phyloP scores from a whole-genome alignment of 2,113 vertebrate species.

The Lophura nycthemera region DNA sequence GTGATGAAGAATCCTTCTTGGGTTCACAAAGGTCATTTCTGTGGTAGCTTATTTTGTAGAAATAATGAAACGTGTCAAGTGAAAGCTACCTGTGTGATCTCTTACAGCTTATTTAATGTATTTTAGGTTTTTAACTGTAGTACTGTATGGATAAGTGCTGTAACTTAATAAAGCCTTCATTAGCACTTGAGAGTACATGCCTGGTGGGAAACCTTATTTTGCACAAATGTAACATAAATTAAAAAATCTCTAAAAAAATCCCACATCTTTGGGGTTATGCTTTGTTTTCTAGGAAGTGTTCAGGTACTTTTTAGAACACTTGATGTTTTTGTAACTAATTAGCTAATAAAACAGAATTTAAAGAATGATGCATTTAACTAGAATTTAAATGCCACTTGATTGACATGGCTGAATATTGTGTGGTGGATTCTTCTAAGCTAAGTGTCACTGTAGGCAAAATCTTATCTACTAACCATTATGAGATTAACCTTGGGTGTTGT shows the following conservation, averaged over 20 bases:
- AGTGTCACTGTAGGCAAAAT: neutral
- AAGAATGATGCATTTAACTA: neutral
- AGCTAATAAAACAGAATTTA: neutral
- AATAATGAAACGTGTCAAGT: neutral
- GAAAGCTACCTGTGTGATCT: neutral
- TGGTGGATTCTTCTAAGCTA: neutral
- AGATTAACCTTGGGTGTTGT: constrained; percentile 11
- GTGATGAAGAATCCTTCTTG: neutral
- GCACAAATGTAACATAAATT: neutral
- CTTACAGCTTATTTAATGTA: neutral
- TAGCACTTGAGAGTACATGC: neutral
- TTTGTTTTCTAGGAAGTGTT: neutral
- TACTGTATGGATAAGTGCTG: neutral
- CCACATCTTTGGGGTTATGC: neutral
- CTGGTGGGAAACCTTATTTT: neutral
- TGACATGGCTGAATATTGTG: constrained; percentile 16
- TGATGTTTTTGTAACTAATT: neutral
- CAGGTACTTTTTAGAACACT: neutral
- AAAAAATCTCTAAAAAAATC: neutral
- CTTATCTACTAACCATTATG: neutral
- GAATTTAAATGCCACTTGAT: neutral
- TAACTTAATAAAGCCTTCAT: neutral
- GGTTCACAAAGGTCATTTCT: neutral
- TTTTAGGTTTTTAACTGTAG: neutral
- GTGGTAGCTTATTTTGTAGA: neutral